Base-by-base conservation (phyloP, 2,797 vertebrate genomes). In the Acrossocheilus wenchowensis region DNA sequence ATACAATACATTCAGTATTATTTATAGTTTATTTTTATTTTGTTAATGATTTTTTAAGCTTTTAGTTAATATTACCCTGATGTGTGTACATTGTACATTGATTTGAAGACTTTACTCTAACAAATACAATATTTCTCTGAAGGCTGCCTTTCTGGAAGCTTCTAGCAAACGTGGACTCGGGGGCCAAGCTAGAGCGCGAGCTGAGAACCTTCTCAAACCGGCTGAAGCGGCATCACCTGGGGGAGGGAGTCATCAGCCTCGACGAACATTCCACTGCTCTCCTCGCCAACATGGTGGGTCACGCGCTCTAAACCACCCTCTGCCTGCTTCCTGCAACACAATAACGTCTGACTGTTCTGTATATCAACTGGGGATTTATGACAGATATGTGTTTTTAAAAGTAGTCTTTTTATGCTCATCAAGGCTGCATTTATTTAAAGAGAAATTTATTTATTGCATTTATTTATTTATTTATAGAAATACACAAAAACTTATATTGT, bases 71-170 rank as follows among this genome's bases (percentile, higher is more conserved):
- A 34, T n/a, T 60, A 52, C 26, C 15, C 17, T 30, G 8, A 19
- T 11, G 45, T 57, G 62, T 34, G 21, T 78, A 26, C 26, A 26
- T 26, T 26, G 54, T 26, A 9, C 11, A 14, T 60, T n/a, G 41
- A 41, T 60, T 23, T 23, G 12, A 36, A 17, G 52, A 30, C 17
- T n/a, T 26, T 34, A 43, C 14, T 54, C 54, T 79, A 48, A 60
- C 7, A 48, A 57, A 26, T 62, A 1, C 17, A 34, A 26, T 43
- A 17, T 48, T 74, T 74, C 7, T 52, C 54, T 11, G 11, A 97
- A 90, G 97, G 94, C 91, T 94, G 90, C 97, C 97, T 0, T 88
- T 97, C 88, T 98, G 97, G 97, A 94, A 91, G 87, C 95, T 97
- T 88, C 92, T 92, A 0, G 89, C 95, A 88, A 93, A 90, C 0